Evolutionary conservation across 2,888 invertebrate species (phyloP).

Genomic region (Eupithecia subfuscata): DNA sequence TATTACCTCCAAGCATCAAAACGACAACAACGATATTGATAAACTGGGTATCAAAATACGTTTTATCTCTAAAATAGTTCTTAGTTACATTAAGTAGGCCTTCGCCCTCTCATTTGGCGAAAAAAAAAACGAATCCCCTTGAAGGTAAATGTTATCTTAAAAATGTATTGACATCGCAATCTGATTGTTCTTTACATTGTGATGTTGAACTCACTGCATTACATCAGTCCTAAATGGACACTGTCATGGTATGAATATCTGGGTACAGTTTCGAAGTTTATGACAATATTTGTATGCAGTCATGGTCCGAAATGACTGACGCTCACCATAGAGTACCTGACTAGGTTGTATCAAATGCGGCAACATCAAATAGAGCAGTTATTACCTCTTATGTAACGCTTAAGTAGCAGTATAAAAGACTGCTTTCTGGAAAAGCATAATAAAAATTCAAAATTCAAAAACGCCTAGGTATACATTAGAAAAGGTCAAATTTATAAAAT

Average conservation of each 20-base stretch:
- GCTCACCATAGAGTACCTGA: neutral
- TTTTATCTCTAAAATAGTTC: too few species aligned
- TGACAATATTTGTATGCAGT: conserved; percentile 27
- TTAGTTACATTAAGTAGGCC: too few species aligned
- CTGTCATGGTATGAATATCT: conserved; percentile 21
- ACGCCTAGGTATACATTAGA: too few species aligned
- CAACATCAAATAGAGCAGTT: neutral
- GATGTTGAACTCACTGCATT: conserved; percentile 38
- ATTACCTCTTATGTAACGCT: neutral
- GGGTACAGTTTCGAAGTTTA: conserved; percentile 11
- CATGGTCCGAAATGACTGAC: neutral
- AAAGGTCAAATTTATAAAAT: too few species aligned
- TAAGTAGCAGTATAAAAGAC: too few species aligned
- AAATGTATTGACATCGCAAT: neutral
- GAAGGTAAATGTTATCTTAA: neutral
- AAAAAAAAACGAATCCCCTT: too few species aligned
- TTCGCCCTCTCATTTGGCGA: too few species aligned
- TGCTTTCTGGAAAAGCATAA: too few species aligned
- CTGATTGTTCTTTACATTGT: neutral
- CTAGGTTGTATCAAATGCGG: neutral
- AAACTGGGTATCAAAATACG: too few species aligned
- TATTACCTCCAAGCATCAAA: too few species aligned
- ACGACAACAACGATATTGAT: too few species aligned
- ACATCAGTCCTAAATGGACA: conserved; percentile 47
- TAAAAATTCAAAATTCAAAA: too few species aligned